Base-by-base conservation (phyloP, 2,888 invertebrate genomes). In the Strigamia crassipes region DNA sequence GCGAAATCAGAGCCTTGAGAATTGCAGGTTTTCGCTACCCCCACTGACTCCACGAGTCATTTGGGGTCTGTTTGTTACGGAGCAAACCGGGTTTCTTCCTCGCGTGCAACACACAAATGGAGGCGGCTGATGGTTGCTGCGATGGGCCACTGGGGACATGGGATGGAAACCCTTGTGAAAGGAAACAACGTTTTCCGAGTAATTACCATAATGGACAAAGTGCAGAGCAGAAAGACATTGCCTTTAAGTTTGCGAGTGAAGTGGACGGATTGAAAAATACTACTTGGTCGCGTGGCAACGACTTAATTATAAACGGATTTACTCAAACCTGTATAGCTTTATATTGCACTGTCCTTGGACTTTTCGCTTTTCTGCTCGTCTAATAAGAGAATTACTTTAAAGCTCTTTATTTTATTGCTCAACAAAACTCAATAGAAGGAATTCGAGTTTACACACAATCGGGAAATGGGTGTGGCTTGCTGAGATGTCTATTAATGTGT, bases 171-270 rank as follows among this genome's bases (percentile, higher is more conserved):
- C 56, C 56, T 56, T 56, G 9, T 56, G 56, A 56, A 56, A 56
- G 56, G 56, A 77, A 77, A 77, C 78, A 38, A 31, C 78, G 38
- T 79, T 79, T 79, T 79, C 5, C 42, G 79, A 18, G 42, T 79
- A 79, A 79, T 79, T 79, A 79, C 79, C 79, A 79, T 79, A 79
- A 79, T 42, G 79, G 79, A 38, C 77, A 77, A 18, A 23, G 38
- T 77, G 31, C 77, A 18, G 77, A 77, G 23, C 0, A 27, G 77
- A 38, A 77, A 34, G 77, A 56, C 56, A 56, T 56, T 56, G 56
- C 9, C 15, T 56, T 56, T 56, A 56, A 56, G 56, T 56, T 56
- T 56, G 56, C 56, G 56, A 56, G 18, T 56, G 56, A 56, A 56
- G 56, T 56, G 56, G 9, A 56, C 56, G 18, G 56, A 56, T 56